These are phyloP conservation scores for Colostygia pectinataria DNA, from an alignment of 2,888 invertebrate species.

Conservation along the genomic window DNA sequence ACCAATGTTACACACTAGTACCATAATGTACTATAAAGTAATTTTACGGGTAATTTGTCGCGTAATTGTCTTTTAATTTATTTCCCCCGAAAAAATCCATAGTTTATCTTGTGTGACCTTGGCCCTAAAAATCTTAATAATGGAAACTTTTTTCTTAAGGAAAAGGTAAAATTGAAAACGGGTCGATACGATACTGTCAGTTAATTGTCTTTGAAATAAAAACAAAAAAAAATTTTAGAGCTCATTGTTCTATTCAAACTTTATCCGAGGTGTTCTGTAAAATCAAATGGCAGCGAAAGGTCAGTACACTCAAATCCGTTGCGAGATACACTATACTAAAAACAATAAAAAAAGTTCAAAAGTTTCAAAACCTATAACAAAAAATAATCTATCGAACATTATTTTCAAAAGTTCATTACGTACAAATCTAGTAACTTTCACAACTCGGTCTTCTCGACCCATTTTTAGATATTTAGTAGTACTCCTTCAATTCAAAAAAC, in stretches of 20 bases:
- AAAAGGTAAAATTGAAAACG: neutral
- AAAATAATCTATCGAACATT: too few relatives aligned
- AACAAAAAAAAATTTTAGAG: conserved; percentile 15
- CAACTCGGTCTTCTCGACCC: conserved; percentile 23
- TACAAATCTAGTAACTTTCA: neutral
- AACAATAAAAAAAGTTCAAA: conserved; percentile 46
- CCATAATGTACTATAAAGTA: too few relatives aligned
- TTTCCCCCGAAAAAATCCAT: too few relatives aligned
- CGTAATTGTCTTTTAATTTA: too few relatives aligned
- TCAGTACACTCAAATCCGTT: conserved; percentile 61
- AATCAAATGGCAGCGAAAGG: conserved; percentile 22
- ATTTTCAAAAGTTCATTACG: too few relatives aligned
- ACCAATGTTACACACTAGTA: too few relatives aligned
- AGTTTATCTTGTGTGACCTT: neutral
- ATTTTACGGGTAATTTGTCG: too few relatives aligned
- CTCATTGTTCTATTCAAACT: conserved; percentile 42
- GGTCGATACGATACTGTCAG: neutral
- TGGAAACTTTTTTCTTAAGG: conserved; percentile 2
- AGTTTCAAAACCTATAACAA: conserved; percentile 25
- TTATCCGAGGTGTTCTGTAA: conserved; percentile 48
- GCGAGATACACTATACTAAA: conserved; percentile 47
- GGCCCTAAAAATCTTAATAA: neutral
- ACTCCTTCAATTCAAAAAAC: conserved; percentile 35
- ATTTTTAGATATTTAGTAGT: conserved; percentile 22
- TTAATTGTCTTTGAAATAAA: neutral